Evolutionary conservation across 2,888 invertebrate genomes (phyloP).

Genomic region (Uropetala carovei): DNA sequence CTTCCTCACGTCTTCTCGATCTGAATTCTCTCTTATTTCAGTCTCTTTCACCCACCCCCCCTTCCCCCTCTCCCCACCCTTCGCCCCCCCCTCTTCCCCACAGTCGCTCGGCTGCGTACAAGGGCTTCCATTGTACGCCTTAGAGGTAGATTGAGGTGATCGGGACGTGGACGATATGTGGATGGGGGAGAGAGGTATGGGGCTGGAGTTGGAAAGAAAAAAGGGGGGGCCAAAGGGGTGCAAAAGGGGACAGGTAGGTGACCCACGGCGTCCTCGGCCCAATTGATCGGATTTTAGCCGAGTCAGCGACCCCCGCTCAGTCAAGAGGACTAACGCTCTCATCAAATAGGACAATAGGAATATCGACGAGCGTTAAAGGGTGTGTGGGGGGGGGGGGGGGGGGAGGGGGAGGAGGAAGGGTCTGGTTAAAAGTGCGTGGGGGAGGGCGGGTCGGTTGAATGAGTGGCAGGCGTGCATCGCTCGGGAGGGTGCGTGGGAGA

Average conservation of each 20-base stretch:
- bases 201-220: no score
- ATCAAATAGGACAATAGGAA: conserved; percentile 23
- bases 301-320: conserved; percentile 34
- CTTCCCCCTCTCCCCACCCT: background rate
- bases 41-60: no score
- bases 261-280: background rate
- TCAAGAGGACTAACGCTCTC: conserved; percentile 4
- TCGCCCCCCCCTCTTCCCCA: background rate
- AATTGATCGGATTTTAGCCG: conserved; percentile 36
- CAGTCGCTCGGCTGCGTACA: background rate
- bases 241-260: background rate
- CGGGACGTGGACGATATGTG: no score
- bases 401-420: no score
- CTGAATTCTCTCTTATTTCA: no score
- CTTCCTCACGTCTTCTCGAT: no score
- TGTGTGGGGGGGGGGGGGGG: no score
- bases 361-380: background rate
- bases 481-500: no score
- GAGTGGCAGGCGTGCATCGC: no score
- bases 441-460: no score
- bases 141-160: background rate
- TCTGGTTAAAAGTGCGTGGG: no score
- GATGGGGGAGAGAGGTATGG: no score
- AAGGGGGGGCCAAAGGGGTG: background rate
- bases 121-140: conserved; percentile 14